Evolutionary conservation across 2,888 invertebrate species (phyloP), one percentile per base, ranked within the genome.

Genomic region (Palloptera scutellata): DNA sequence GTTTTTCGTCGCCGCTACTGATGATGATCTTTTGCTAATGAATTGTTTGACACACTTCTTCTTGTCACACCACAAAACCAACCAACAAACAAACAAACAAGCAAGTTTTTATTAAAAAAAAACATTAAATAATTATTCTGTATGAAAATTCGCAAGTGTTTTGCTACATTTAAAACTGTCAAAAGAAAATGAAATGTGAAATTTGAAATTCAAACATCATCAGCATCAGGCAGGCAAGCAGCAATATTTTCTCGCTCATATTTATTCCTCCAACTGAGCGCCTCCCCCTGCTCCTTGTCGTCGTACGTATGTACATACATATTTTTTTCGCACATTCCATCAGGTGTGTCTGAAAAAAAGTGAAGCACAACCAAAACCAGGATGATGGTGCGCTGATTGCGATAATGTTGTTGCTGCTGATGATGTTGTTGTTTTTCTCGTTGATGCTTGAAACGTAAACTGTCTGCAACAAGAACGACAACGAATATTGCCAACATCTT

Each of bases 41-140:
- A 61, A 61, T 67, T 61, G 58, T 70, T 64, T 70, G 70, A 70
- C 70, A 70, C 70, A 67, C 54, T 70, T 70, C 60, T 48, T 19
- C 41, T 17, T 59, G 43, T 40, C 42, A 63, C 52, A 64, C 58
- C 41, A 13, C 52, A 59, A 20, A n/a, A n/a, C n/a, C 41, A 30
- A n/a, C 8, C 30, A n/a, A 55, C 45, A 52, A 30, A 42, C 30
- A n/a, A 19, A 41, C 30, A 61, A 58, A 67, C 53, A 42, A 13
- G 13, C 19, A 57, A 43, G 48, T 57, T 52, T 19, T 41, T 13
- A 53, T 48, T 58, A 52, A 42, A 58, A 62, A 17, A 45, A 52
- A 52, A n/a, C 12, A 42, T 41, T 45, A 52, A 52, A 40, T 53
- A 53, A 59, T 62, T 51, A 51, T 51, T 58, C 6, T 52, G 48